phyloP scores from a whole-genome alignment of 2,888 invertebrate genomes.

The Deilephila porcellus region DNA sequence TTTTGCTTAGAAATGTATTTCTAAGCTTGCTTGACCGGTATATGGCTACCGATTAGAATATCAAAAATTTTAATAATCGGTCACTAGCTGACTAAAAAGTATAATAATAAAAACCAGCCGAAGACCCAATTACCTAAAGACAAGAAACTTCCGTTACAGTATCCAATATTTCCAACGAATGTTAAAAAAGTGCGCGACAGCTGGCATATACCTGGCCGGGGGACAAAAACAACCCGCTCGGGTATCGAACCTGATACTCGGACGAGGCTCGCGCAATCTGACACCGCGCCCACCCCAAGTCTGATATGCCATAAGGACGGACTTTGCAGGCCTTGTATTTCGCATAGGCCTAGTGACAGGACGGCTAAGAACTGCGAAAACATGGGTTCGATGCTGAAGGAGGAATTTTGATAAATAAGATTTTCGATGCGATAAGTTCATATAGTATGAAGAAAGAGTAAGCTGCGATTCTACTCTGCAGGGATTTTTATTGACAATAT shows the following conservation, averaged over 20 bases:
- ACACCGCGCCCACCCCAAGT: slow-evolving; percentile 45
- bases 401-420: too few relatives aligned
- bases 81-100: background rate
- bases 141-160: slow-evolving; percentile 13
- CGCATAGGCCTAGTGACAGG: background rate
- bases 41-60: too few relatives aligned
- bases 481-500: too few relatives aligned
- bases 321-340: slow-evolving; percentile 17
- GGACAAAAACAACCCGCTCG: slow-evolving; percentile 50
- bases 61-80: too few relatives aligned
- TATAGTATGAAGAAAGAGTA: too few relatives aligned
- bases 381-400: background rate
- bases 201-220: slow-evolving; percentile 55
- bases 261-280: slow-evolving; percentile 50
- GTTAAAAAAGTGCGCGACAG: slow-evolving; percentile 50
- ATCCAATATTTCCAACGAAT: slow-evolving; percentile 14
- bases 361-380: background rate
- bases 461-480: too few relatives aligned
- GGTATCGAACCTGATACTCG: slow-evolving; percentile 68
- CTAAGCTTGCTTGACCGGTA: too few relatives aligned
- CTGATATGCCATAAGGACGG: slow-evolving; percentile 37
- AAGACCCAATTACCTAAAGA: slow-evolving; percentile 22
- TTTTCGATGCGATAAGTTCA: too few relatives aligned
- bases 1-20: too few relatives aligned
- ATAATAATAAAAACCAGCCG: background rate